Evolutionary conservation across 2,888 invertebrate species (phyloP).

Genomic region (Pollenia amentaria): DNA sequence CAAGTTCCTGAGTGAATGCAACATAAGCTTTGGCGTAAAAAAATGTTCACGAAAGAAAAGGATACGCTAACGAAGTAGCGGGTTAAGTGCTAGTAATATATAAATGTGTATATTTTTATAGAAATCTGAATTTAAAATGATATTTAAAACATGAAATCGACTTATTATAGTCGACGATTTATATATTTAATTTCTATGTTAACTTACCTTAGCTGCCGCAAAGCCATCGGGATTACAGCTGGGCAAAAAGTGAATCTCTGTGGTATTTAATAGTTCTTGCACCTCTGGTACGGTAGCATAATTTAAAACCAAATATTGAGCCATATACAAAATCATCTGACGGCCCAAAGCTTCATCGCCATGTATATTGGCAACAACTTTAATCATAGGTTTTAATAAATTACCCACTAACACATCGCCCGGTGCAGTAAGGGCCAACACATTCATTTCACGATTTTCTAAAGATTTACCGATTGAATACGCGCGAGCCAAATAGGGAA

Average conservation of each 20-base stretch:
- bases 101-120: no score
- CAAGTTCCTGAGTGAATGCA: no score
- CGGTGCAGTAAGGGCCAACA: constrained; percentile 86
- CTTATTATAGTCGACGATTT: no score
- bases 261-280: constrained; percentile 87
- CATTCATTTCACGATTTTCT: constrained; percentile 90
- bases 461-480: constrained; percentile 93
- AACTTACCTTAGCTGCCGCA: constrained; percentile 89
- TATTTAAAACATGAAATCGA: no score
- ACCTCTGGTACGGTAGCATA: constrained; percentile 89
- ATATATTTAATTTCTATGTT: neutral
- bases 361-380: constrained; percentile 97
- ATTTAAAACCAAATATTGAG: constrained; percentile 91
- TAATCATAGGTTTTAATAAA: constrained; percentile 93
- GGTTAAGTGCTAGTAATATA: no score
- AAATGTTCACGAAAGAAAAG: no score
- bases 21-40: no score
- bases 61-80: no score
- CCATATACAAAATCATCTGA: constrained; percentile 92
- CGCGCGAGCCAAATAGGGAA: constrained; percentile 89
- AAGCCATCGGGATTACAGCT: constrained; percentile 99
- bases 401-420: constrained; percentile 71
- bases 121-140: neutral
- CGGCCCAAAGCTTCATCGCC: constrained; percentile 96
- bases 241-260: constrained; percentile 97